Conservation (phyloP, 1,140 invertebrate genomes). For the Geopemphigus sp. region DNA sequence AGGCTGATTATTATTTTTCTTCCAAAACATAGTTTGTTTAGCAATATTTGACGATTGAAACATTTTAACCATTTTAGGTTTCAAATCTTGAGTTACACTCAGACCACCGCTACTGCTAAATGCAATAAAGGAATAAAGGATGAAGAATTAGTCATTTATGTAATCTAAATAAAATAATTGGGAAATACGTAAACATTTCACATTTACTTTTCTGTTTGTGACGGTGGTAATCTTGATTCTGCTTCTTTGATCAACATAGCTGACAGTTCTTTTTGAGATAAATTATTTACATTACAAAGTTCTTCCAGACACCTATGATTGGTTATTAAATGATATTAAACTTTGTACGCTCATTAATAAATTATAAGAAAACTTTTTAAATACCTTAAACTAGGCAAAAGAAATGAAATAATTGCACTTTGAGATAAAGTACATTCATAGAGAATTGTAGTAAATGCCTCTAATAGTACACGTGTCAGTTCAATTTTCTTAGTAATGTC, state of each 20-base stretch:
- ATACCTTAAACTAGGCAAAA: slow-evolving; percentile 60
- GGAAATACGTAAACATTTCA: not conserved
- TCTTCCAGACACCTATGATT: slow-evolving; percentile 20
- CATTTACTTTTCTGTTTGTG: slow-evolving; percentile 37
- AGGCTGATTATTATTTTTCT: slow-evolving; percentile 34
- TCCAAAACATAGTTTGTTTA: slow-evolving; percentile 47
- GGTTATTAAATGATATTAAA: not conserved
- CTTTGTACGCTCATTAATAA: not conserved
- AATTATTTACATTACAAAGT: slow-evolving; percentile 22
- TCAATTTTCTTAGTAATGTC: slow-evolving; percentile 62
- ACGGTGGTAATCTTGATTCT: not conserved
- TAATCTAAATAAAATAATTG: not conserved
- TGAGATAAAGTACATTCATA: slow-evolving; percentile 61
- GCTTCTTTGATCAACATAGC: slow-evolving; percentile 41
- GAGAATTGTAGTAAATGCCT: slow-evolving; percentile 65
- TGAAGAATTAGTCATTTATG: not conserved
- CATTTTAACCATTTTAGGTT: slow-evolving; percentile 48
- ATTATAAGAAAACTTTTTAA: not conserved
- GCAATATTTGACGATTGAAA: slow-evolving; percentile 46
- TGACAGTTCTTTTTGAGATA: slow-evolving; percentile 43
- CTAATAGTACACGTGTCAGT: slow-evolving; percentile 63
- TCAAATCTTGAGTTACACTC: slow-evolving; percentile 24
- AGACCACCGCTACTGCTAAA: not conserved
- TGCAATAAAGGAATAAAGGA: no score
- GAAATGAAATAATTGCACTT: slow-evolving; percentile 57